A percentile compares a stretch with the other conserved stretches of the same genome.
Conservation (phyloP, 2,888 invertebrate genomes). For the Chaetogeoica ovagalla region DNA sequence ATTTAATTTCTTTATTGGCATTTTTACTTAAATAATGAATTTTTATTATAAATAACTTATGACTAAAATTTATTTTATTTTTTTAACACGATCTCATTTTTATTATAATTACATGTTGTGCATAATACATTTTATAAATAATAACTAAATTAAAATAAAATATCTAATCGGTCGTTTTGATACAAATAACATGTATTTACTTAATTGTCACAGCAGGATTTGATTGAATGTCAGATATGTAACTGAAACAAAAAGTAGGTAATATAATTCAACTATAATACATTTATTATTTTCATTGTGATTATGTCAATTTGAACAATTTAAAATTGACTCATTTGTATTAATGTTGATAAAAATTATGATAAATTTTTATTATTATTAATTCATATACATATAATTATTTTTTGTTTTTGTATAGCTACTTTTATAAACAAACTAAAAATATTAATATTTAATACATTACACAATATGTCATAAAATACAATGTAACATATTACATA, state of each 20-base stretch:
- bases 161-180: not conserved
- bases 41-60: constrained; percentile 28
- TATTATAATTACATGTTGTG: constrained; percentile 18
- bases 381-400: no score
- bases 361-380: no score
- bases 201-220: constrained; percentile 14
- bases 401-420: no score
- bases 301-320: not conserved
- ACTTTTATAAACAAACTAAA: no score
- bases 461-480: no score
- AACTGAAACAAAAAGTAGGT: constrained; percentile 26
- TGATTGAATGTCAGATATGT: constrained; percentile 34
- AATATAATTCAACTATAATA: not conserved
- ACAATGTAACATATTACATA: no score
- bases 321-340: no score
- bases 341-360: no score
- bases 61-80: constrained; percentile 26
- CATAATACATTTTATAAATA: constrained; percentile 8
- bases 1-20: constrained; percentile 26
- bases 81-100: constrained; percentile 33
- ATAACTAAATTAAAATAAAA: not conserved
- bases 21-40: constrained; percentile 33
- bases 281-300: not conserved
- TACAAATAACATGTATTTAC: constrained; percentile 8
- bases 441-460: no score